Evolutionary conservation across 2,797 vertebrate species (phyloP).

Genomic region (Tadarida brasiliensis): DNA sequence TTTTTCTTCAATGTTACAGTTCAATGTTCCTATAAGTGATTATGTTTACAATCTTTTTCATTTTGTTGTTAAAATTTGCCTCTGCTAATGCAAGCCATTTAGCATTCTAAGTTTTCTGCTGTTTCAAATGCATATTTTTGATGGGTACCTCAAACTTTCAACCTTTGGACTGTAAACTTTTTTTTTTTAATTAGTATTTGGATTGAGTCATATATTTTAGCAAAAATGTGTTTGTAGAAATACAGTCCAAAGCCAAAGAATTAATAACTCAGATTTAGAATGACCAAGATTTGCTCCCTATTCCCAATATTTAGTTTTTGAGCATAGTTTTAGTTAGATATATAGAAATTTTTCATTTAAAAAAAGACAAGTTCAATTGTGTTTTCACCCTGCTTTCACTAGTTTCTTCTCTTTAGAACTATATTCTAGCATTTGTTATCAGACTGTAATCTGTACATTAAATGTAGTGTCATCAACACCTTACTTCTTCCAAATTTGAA

Average conservation of each 20-base stretch:
- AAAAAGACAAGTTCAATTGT: not conserved
- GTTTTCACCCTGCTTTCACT: not conserved
- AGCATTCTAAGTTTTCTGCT: not conserved
- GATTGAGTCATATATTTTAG: not conserved
- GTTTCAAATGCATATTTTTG: conserved; percentile 31
- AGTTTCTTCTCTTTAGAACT: not conserved
- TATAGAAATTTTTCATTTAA: not conserved
- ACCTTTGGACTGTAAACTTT: not conserved
- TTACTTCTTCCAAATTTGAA: not conserved
- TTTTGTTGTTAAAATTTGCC: conserved; percentile 36
- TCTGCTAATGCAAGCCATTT: not conserved
- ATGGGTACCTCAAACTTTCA: not conserved
- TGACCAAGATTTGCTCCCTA: not conserved
- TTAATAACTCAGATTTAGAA: conserved; percentile 35
- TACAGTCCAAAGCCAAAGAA: not conserved
- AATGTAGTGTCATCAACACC: not conserved
- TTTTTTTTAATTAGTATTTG: not conserved
- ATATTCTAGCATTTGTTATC: conserved; percentile 11
- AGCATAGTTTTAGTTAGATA: not conserved
- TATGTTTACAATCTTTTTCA: not conserved
- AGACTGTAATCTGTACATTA: not conserved
- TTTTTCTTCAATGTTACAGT: not conserved
- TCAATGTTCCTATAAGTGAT: not conserved
- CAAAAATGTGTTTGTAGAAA: not conserved
- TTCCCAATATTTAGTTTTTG: not conserved